Evolutionary conservation across 2,888 invertebrate species (phyloP), one percentile per base, ranked within the genome.

Genomic region (Herminia tarsipennalis): DNA sequence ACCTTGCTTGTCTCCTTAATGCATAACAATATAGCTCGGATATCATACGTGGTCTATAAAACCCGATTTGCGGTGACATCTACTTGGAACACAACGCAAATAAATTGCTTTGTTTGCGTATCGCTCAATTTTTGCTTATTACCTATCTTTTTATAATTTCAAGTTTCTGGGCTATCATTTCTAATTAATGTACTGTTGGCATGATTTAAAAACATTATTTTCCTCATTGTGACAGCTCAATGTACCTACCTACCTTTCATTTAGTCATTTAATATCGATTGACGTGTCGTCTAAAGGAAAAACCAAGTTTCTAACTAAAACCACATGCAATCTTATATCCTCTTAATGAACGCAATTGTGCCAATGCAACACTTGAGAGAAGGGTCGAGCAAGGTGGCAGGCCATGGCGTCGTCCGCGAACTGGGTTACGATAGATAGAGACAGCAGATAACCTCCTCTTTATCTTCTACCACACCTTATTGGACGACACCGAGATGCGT

Each of bases 311-410:
- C n/a, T n/a, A n/a, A 18, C 6, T 39, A 36, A 38, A 46, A 14
- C 30, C 8, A 38, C 20, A 25, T 39, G 28, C 16, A n/a, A 39
- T 40, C 25, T 45, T 34, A 40, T 48, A 68, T 66, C 47, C 52
- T 61, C 37, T 43, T 71, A 74, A 73, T 70, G 49, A 68, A 48
- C 30, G 33, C 48, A 42, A 72, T 76, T 66, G 68, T 74, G 68
- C 59, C 62, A 70, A 69, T 70, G 72, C 61, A 71, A 69, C 64
- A 66, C 64, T 67, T 67, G 56, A 72, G 76, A 76, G 77, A 80
- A 81, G 82, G 83, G 82, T 81, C 79, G 73, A 61, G 71, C 64
- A 68, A 78, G 78, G 77, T 79, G 77, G 68, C 57, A 60, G 52
- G 48, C 56, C 70, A 73, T 70, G 76, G 71, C 75, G 75, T 70